Evolutionary conservation across 2,888 invertebrate genomes (phyloP), one percentile per base, ranked within the genome.

Genomic region (Tachina fera): DNA sequence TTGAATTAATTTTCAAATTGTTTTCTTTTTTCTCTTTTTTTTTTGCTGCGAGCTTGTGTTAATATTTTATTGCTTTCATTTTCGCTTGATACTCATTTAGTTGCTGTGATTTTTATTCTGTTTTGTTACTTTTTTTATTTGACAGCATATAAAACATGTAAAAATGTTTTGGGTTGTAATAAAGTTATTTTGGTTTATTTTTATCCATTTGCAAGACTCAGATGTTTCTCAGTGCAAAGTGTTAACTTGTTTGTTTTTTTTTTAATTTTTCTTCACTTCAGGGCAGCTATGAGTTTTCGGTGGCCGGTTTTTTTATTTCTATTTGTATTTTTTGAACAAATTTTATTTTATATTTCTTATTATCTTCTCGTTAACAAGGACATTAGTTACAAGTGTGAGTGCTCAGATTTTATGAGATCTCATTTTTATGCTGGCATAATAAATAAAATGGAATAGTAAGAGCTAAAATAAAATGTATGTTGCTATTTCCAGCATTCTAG

Each of bases 141-240:
- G 19, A 13, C 43, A 47, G 22, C 31, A 68, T 41, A 47, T n/a
- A 45, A 43, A 76, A 72, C 16, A 68, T 16, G 74, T 67, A 19
- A 68, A 74, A 61, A 56, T 60, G 53, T 74, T 78, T 51, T 74
- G 58, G 74, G 83, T 53, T 61, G 45, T 63, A 83, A 78, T 74
- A 83, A 84, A 84, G 79, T 79, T 80, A 45, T 75, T 80, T 79
- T 63, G 56, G 58, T 84, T 84, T 75, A 65, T 79, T 79, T 84
- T 19, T 31, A 53, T 68, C 56, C 61, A 78, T 76, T 84, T 71
- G 71, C 71, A 76, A 76, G 51, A 75, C 61, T 67, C 83, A 83
- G 77, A 67, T 77, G 77, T 31, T 51, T 53, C 45, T 67, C 45
- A 43, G 58, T 83, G 14, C 51, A 67, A 67, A 77, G 60, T 76